Conservation (phyloP, 2,113 vertebrate species). For the Acrocephalus arundinaceus region DNA sequence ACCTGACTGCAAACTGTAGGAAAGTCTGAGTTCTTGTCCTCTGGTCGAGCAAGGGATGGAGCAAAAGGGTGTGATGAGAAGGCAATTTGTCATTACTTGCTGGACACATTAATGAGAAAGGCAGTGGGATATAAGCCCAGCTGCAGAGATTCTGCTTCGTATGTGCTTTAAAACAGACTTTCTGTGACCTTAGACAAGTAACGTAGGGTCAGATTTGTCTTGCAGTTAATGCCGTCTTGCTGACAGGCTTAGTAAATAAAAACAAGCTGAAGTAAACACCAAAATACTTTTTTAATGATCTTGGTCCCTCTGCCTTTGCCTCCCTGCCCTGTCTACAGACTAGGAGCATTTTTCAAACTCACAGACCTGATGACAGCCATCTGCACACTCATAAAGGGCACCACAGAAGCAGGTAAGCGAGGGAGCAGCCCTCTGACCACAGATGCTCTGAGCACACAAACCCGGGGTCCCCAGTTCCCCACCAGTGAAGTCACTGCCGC, state of each 20-base stretch:
- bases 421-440: neutral
- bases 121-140: neutral
- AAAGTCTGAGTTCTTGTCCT: neutral
- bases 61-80: neutral
- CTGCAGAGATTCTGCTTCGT: neutral
- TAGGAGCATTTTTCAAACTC: conserved; percentile 1
- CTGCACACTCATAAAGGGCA: neutral
- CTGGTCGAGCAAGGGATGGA: neutral
- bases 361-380: neutral
- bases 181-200: neutral
- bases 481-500: neutral
- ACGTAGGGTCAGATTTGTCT: neutral
- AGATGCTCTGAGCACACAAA: neutral
- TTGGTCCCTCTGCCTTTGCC: neutral
- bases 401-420: neutral
- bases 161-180: neutral
- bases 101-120: neutral
- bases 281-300: conserved; percentile 3
- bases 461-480: neutral
- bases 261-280: conserved; percentile 29
- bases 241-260: conserved; percentile 37
- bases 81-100: neutral
- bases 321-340: neutral
- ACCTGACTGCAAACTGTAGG: neutral
- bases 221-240: neutral